A percentile compares a stretch with the other conserved stretches of the same genome.
phyloP scores from a whole-genome alignment of 1,140 invertebrate genomes.

The Cotesia glomerata region DNA sequence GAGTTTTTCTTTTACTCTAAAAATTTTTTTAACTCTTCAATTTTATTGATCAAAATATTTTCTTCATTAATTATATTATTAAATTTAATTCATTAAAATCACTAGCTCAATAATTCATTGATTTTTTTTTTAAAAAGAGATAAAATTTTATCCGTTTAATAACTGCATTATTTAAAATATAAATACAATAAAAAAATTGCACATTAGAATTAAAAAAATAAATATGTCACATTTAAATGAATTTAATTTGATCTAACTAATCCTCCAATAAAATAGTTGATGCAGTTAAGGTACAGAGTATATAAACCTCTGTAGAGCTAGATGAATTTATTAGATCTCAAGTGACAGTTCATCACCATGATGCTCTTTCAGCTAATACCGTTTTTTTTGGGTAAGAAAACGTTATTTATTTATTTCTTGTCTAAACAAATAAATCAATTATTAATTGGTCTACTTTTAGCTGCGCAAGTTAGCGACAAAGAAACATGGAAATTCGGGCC shows the following conservation, averaged over 20 bases:
- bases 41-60: too few species aligned
- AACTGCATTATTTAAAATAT: too few species aligned
- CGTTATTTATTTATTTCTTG: too few species aligned
- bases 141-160: too few species aligned
- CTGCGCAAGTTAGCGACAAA: constrained; percentile 22
- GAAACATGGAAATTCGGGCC: constrained; percentile 43
- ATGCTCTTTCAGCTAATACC: constrained; percentile 26
- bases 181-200: not conserved
- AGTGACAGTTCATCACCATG: constrained; percentile 1
- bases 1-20: not conserved
- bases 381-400: constrained; percentile 39
- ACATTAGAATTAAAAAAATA: not conserved
- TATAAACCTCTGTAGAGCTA: not conserved
- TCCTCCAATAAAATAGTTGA: too few species aligned
- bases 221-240: not conserved
- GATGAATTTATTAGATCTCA: not conserved
- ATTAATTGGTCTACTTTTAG: constrained; percentile 9
- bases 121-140: too few species aligned
- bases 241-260: too few species aligned
- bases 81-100: too few species aligned
- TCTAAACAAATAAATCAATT: not conserved
- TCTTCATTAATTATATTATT: too few species aligned
- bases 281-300: not conserved
- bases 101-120: too few species aligned
- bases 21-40: too few species aligned